These are phyloP conservation scores for Sphinx pinastri DNA, from an alignment of 2,888 invertebrate genomes.

Conservation along the genomic window DNA sequence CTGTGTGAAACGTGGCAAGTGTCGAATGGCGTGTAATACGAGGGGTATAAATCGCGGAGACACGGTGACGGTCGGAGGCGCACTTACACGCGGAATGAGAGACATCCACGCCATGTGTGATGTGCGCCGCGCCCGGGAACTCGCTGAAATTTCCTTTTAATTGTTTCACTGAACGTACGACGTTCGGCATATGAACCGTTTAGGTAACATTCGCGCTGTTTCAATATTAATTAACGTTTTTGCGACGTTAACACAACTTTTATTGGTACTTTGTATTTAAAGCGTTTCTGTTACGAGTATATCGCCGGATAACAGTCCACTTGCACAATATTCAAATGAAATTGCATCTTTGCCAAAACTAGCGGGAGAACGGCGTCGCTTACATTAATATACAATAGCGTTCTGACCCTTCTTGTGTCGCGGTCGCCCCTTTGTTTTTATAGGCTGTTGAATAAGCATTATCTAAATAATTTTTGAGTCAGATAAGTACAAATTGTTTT, in stretches of 20 bases:
- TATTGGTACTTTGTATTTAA: constrained; percentile 79
- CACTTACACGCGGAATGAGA: constrained; percentile 75
- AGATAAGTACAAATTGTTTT: constrained; percentile 60
- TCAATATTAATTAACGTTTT: constrained; percentile 37
- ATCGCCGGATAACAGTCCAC: constrained; percentile 73
- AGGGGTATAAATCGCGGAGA: constrained; percentile 77
- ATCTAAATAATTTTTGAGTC: constrained; percentile 68
- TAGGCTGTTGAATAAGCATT: constrained; percentile 78
- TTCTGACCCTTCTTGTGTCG: constrained; percentile 74
- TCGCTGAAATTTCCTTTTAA: constrained; percentile 73
- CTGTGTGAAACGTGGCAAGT: constrained; percentile 59
- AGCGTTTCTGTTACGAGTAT: constrained; percentile 69
- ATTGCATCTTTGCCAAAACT: constrained; percentile 84
- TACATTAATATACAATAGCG: constrained; percentile 82
- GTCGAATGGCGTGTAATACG: constrained; percentile 83
- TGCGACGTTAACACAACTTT: constrained; percentile 52
- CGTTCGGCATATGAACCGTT: constrained; percentile 30
- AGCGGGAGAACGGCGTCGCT: constrained; percentile 76
- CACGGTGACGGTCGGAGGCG: constrained; percentile 74
- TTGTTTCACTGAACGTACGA: constrained; percentile 65
- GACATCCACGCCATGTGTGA: constrained; percentile 60
- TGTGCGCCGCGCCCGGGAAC: constrained; percentile 48
- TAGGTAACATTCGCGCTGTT: constrained; percentile 33
- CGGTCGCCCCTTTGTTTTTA: constrained; percentile 77
- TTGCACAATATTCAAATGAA: constrained; percentile 84